A percentile compares a stretch with the other conserved stretches of the same genome.
phyloP scores from a whole-genome alignment of 2,113 vertebrate genomes.

The Lethenteron reissneri region DNA sequence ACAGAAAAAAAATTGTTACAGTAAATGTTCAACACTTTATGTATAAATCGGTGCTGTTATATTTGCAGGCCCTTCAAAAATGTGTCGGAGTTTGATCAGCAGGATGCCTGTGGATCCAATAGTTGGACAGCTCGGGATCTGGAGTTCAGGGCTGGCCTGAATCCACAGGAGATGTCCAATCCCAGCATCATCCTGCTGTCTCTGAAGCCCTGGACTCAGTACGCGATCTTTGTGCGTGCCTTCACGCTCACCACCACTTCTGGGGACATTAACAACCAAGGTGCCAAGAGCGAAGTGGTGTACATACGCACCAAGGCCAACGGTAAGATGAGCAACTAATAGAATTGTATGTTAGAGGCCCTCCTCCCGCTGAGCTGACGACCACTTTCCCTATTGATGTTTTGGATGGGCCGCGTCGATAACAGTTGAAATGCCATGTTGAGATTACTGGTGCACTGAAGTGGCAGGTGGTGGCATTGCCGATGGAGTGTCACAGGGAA shows the following conservation, averaged over 20 bases:
- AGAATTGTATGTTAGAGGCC: no score
- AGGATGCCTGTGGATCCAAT: slow-evolving; percentile 33
- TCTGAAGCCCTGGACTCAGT: slow-evolving; percentile 44
- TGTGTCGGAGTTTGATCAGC: slow-evolving; percentile 30
- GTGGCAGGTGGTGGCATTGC: no score
- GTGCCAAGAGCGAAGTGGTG: slow-evolving; percentile 36
- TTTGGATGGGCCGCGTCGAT: no score
- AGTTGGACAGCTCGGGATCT: slow-evolving; percentile 41
- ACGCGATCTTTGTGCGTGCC: slow-evolving; percentile 35
- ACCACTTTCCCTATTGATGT: no score
- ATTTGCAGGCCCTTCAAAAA: slow-evolving; percentile 35
- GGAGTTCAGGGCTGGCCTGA: slow-evolving; percentile 18
- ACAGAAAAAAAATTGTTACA: no score
- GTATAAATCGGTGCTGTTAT: no score
- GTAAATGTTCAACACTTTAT: no score
- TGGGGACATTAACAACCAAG: slow-evolving; percentile 30
- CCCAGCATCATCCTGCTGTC: slow-evolving; percentile 25
- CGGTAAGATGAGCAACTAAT: slow-evolving; percentile 17
- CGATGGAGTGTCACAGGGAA: no score
- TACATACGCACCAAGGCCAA: slow-evolving; percentile 37
- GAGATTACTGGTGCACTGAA: no score
- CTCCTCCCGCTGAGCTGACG: no score
- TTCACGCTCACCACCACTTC: slow-evolving; percentile 32
- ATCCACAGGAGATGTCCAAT: slow-evolving; percentile 16
- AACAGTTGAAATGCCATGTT: no score